Percentiles rank a stretch among this genome's conserved stretches.
phyloP scores from a whole-genome alignment of 2,113 vertebrate species.

The Engystomops pustulosus region DNA sequence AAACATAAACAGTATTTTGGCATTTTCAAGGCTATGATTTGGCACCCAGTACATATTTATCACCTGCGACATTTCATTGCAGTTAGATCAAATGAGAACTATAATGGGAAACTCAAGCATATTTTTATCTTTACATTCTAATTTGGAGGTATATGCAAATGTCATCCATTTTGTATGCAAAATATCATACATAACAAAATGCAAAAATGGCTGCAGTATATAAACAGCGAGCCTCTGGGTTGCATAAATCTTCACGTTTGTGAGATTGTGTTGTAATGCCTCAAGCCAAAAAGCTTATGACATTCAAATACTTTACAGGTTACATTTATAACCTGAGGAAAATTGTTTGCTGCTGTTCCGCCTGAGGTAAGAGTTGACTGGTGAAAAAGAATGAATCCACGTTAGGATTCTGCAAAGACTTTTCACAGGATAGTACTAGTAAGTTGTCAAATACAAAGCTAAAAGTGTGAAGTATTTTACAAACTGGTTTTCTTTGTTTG shows the following conservation, averaged over 20 bases:
- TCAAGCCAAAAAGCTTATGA: conserved; percentile 58
- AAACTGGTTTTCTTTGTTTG: background rate
- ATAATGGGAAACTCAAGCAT: conserved; percentile 31
- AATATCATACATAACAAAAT: conserved; percentile 42
- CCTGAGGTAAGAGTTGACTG: conserved; percentile 56
- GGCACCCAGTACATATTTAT: conserved; percentile 32
- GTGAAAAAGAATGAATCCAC: conserved; percentile 36
- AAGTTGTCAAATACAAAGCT: conserved; percentile 38
- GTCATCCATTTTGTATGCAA: conserved; percentile 41
- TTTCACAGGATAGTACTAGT: conserved; percentile 15
- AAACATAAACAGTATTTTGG: background rate
- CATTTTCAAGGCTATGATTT: background rate
- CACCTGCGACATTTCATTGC: conserved; percentile 12
- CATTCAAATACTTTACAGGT: conserved; percentile 58
- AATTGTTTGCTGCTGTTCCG: conserved; percentile 54
- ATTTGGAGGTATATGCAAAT: conserved; percentile 54
- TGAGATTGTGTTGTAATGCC: conserved; percentile 56
- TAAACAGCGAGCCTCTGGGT: conserved; percentile 53
- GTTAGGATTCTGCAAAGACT: conserved; percentile 43
- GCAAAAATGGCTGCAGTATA: conserved; percentile 49
- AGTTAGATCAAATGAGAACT: conserved; percentile 40
- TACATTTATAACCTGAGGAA: conserved; percentile 60
- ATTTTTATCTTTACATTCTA: conserved; percentile 50
- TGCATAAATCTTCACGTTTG: conserved; percentile 50
- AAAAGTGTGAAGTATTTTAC: conserved; percentile 19